A percentile compares a stretch with the other conserved stretches of the same genome.
Conservation (phyloP, 1,140 invertebrate species). For the Varroa destructor region DNA sequence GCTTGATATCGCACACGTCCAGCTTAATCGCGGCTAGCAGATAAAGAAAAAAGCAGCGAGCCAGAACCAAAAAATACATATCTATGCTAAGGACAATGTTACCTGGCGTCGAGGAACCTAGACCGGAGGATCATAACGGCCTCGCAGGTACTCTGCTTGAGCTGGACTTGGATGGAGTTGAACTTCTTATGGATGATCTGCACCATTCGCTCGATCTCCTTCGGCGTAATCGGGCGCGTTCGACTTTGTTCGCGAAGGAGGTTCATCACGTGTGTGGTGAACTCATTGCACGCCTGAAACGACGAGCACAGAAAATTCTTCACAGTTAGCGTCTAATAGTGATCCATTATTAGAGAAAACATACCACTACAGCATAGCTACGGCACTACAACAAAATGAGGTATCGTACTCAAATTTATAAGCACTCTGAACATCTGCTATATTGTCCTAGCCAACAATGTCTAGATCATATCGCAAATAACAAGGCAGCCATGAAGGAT, state of each 20-base stretch:
- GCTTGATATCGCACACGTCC: no score
- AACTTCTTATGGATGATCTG: conserved; percentile 99
- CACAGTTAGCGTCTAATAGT: not conserved
- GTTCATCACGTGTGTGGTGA: conserved; percentile 99
- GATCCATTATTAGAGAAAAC: conserved; percentile 15
- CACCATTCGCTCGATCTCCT: conserved; percentile 99
- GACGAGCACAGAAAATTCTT: conserved; percentile 25
- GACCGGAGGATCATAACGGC: conserved; percentile 98
- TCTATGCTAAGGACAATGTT: conserved; percentile 5
- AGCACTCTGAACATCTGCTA: no score
- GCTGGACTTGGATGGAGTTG: conserved; percentile 97
- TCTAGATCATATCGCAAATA: not conserved
- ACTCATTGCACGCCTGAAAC: conserved; percentile 91
- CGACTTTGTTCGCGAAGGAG: conserved; percentile 90
- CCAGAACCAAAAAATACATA: no score
- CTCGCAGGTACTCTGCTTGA: conserved; percentile 99
- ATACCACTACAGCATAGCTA: conserved; percentile 26
- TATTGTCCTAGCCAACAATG: not conserved
- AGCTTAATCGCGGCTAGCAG: no score
- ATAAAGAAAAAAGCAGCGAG: no score
- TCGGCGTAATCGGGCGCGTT: conserved; percentile 82
- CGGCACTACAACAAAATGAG: conserved; percentile 21
- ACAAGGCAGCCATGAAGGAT: not conserved
- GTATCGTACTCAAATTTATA: not conserved
- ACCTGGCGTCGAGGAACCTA: conserved; percentile 84